Conservation (phyloP, 2,888 invertebrate genomes). For the Lycophotia porphyrea region DNA sequence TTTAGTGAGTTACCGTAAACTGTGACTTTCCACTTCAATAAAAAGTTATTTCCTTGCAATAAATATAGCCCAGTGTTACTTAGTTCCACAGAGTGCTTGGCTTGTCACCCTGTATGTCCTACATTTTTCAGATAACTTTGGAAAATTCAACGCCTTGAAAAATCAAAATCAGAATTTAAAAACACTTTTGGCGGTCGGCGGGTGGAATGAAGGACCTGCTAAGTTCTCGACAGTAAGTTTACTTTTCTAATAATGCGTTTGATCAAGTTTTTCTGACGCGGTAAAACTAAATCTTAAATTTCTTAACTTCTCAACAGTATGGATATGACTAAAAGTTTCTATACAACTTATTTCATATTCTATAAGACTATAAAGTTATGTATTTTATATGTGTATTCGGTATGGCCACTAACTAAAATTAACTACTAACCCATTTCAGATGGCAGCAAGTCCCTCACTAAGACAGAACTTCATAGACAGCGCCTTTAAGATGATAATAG, state of each 20-base stretch:
- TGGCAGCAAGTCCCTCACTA: slow-evolving; percentile 81
- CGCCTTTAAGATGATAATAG: slow-evolving; percentile 87
- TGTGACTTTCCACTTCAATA: not conserved
- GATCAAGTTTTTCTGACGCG: slow-evolving; percentile 6
- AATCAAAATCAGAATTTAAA: slow-evolving; percentile 87
- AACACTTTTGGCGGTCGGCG: slow-evolving; percentile 92
- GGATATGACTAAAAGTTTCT: too few species aligned
- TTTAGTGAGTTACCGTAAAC: not conserved
- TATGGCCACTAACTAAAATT: not conserved
- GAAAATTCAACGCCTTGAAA: slow-evolving; percentile 89
- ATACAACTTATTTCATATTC: too few species aligned
- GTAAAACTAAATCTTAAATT: not conserved
- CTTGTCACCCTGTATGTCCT: too few species aligned
- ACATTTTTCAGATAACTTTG: slow-evolving; percentile 85
- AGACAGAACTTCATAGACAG: slow-evolving; percentile 90
- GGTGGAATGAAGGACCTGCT: slow-evolving; percentile 92
- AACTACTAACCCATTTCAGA: slow-evolving; percentile 66
- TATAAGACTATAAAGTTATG: too few species aligned
- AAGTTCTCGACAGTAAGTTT: slow-evolving; percentile 89
- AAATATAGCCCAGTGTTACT: too few species aligned
- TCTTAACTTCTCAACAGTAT: not conserved
- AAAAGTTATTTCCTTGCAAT: too few species aligned
- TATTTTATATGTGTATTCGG: too few species aligned
- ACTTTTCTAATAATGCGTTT: slow-evolving; percentile 30
- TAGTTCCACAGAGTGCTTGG: too few species aligned